Base-by-base conservation (phyloP, 2,113 vertebrate genomes). In the Paramormyrops kingsleyae region DNA sequence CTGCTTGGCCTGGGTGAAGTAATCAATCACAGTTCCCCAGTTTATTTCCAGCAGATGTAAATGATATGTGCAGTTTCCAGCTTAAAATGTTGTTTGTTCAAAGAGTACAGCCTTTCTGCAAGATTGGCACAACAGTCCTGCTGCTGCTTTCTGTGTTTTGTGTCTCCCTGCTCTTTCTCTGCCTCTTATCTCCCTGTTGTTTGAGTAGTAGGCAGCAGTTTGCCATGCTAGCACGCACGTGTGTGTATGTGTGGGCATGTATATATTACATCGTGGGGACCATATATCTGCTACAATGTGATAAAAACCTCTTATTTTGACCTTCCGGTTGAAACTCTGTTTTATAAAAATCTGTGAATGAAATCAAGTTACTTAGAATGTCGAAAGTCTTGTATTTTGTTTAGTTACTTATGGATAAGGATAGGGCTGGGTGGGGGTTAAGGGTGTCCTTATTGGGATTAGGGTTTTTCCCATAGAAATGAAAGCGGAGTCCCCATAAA, bases 11-110 rank as follows among this genome's bases (percentile, higher is more conserved):
- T 62, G 89, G 86, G 39, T 62, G 27, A 27, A n/a, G 70, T 89
- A 56, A 90, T 91, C 90, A 91, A 91, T 92, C 91, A 91, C 87
- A 17, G 87, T 47, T 66, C 50, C 56, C 39, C 85, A 84, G 89
- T 74, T 91, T 90, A 90, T 90, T 90, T 88, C 49, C 85, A 62
- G 89, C 53, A 87, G 90, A 90, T 86, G 90, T 90, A 91, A 62
- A 66, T 80, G 86, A 47, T 91, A 89, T 88, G 83, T 83, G 88
- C 90, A 88, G 90, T 83, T 90, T 88, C 90, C 90, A 88, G 42
- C 74, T 90, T 83, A 83, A 80, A 88, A 90, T 88, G 86, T 77
- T 87, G 89, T 88, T 90, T 90, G 74, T 90, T 90, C 88, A 90
- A 88, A 90, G 90, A 88, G 59, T 21, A 74, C 31, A 62, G 90